A percentile compares a stretch with the other conserved stretches of the same genome.
Conservation (phyloP, 2,888 invertebrate genomes). For the Ptilodon capucinus region DNA sequence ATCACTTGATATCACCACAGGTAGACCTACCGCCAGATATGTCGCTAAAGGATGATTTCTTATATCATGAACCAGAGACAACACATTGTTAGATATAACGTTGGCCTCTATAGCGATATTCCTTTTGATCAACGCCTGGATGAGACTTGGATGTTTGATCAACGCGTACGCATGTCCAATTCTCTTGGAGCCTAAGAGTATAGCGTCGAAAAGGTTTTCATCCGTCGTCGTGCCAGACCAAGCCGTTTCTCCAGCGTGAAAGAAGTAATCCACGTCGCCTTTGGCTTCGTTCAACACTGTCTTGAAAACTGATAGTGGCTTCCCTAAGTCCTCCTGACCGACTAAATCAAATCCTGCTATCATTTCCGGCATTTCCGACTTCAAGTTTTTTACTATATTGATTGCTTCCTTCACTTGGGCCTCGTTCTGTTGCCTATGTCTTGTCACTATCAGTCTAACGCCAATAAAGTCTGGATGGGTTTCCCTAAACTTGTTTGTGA, state of each 20-base stretch:
- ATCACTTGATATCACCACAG: conserved; percentile 90
- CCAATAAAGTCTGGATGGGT: conserved; percentile 86
- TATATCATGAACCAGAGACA: conserved; percentile 86
- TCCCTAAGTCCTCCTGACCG: conserved; percentile 89
- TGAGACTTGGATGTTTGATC: conserved; percentile 86
- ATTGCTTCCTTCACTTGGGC: conserved; percentile 70
- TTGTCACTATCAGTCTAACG: conserved; percentile 84
- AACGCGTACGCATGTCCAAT: conserved; percentile 91
- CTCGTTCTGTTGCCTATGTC: conserved; percentile 40
- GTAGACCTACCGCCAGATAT: conserved; percentile 85
- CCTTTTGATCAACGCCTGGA: conserved; percentile 78
- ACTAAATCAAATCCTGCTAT: conserved; percentile 92
- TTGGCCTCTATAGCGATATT: conserved; percentile 89
- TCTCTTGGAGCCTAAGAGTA: conserved; percentile 87
- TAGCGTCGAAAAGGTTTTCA: conserved; percentile 89
- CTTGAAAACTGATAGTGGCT: conserved; percentile 83
- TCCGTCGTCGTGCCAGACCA: conserved; percentile 86
- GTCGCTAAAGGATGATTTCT: conserved; percentile 89
- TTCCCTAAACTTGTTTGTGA: conserved; percentile 80
- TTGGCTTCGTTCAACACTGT: conserved; percentile 77
- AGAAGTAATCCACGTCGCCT: conserved; percentile 84
- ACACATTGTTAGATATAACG: conserved; percentile 90
- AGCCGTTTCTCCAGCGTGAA: conserved; percentile 92
- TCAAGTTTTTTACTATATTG: conserved; percentile 51
- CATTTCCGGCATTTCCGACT: conserved; percentile 83